Percentiles rank a stretch among this genome's conserved stretches.
Conservation (phyloP, 2,113 vertebrate species). For the Microcebus jonahi region DNA sequence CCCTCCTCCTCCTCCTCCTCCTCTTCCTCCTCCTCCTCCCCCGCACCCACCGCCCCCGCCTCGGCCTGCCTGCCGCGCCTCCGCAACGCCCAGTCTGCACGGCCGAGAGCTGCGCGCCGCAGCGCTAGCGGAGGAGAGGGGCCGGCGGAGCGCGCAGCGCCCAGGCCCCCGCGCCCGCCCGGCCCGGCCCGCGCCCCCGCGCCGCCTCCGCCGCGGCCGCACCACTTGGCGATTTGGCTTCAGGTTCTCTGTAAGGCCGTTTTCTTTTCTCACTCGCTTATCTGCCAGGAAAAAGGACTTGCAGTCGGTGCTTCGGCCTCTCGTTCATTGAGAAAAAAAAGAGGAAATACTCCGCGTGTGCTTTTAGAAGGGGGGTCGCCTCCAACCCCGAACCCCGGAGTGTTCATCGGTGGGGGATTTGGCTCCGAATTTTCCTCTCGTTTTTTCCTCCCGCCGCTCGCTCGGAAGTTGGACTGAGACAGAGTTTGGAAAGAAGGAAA, state of each 20-base stretch:
- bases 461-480: constrained; percentile 83
- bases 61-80: constrained; percentile 83
- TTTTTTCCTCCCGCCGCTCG: constrained; percentile 61
- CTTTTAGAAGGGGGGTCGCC: constrained; percentile 58
- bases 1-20: constrained; percentile 53
- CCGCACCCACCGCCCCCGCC: constrained; percentile 69
- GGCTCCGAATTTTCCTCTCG: constrained; percentile 78
- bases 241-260: constrained; percentile 77
- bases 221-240: constrained; percentile 73
- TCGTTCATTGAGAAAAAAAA: constrained; percentile 86
- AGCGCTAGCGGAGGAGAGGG: constrained; percentile 82
- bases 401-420: constrained; percentile 60
- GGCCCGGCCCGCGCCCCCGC: constrained; percentile 50
- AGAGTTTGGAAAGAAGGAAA: constrained; percentile 76
- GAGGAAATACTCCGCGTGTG: constrained; percentile 72
- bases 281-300: constrained; percentile 79
- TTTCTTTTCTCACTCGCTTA: constrained; percentile 60
- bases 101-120: constrained; percentile 83
- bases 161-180: constrained; percentile 78
- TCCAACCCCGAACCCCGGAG: background rate
- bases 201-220: constrained; percentile 5
- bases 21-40: constrained; percentile 71
- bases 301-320: constrained; percentile 84
- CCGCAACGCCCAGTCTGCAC: constrained; percentile 83
- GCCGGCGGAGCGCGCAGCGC: constrained; percentile 82